A percentile compares a stretch with the other conserved stretches of the same genome.
Conservation (phyloP, 2,888 invertebrate species). For the Lapara coniferarum region DNA sequence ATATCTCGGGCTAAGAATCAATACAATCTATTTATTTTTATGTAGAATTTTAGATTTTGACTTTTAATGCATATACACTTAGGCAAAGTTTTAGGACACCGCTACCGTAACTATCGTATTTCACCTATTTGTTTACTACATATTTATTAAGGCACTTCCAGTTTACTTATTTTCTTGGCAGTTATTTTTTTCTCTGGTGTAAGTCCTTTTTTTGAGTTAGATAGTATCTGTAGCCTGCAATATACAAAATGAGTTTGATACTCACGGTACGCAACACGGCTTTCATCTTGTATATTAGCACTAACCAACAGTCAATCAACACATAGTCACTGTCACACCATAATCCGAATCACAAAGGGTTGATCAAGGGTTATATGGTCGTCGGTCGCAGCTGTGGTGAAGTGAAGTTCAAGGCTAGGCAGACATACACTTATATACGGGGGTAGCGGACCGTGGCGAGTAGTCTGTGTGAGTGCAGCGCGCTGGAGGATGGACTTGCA, state of each 20-base stretch:
- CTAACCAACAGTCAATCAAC: conserved; percentile 58
- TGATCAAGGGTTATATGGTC: conserved; percentile 35
- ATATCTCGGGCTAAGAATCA: no score
- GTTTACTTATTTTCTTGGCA: no score
- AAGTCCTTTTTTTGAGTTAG: no score
- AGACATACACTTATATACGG: conserved; percentile 73
- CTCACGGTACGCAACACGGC: conserved; percentile 71
- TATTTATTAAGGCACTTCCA: no score
- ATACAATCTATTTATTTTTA: no score
- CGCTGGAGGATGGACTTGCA: conserved; percentile 41
- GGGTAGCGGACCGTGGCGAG: conserved; percentile 74
- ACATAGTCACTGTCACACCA: conserved; percentile 49
- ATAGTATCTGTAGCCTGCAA: no score
- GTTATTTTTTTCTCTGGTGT: no score
- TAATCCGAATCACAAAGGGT: conserved; percentile 42
- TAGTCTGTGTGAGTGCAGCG: conserved; percentile 56
- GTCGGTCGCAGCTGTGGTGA: conserved; percentile 57
- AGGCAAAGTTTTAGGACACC: no score
- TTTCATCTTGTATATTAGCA: conserved; percentile 63
- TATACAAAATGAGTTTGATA: conserved; percentile 30
- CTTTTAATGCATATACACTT: no score
- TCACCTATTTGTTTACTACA: no score
- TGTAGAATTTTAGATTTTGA: no score
- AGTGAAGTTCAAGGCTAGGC: conserved; percentile 82
- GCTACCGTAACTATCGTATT: no score